These are phyloP conservation scores for Lagopus muta DNA, from an alignment of 2,113 vertebrate genomes.

Conservation along the genomic window DNA sequence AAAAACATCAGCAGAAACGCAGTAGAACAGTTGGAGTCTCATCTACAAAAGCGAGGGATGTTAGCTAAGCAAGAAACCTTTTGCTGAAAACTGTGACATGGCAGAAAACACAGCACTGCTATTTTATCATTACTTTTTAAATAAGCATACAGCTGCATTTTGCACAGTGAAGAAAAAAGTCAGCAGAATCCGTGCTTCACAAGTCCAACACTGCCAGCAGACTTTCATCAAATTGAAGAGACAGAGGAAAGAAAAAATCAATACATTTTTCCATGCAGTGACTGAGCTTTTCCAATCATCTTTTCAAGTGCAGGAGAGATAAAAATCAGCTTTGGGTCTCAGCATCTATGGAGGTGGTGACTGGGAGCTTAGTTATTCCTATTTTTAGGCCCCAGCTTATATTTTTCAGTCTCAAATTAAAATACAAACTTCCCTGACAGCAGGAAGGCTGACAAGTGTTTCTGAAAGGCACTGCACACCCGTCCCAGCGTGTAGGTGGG, in stretches of 20 bases:
- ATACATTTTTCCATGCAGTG: conserved; percentile 5
- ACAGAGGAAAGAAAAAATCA: background rate
- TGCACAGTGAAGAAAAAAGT: background rate
- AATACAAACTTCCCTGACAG: background rate
- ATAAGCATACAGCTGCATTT: background rate
- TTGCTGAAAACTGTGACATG: accelerated
- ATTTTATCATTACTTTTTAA: background rate
- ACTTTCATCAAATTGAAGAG: background rate
- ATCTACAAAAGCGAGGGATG: background rate
- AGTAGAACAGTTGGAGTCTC: accelerated
- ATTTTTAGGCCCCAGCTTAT: conserved; percentile 49
- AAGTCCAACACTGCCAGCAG: background rate
- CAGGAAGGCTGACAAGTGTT: accelerated
- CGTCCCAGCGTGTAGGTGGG: accelerated
- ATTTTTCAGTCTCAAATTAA: background rate
- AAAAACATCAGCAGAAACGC: background rate
- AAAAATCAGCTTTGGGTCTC: background rate
- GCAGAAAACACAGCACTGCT: background rate
- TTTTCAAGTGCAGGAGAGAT: conserved; percentile 14
- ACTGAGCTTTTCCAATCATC: background rate
- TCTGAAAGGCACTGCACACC: background rate
- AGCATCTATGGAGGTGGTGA: background rate
- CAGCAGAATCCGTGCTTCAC: background rate
- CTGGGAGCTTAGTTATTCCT: conserved; percentile 33
- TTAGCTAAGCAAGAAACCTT: background rate